Conservation (phyloP, 2,888 invertebrate species). For the Dryocosmus kuriphilus region DNA sequence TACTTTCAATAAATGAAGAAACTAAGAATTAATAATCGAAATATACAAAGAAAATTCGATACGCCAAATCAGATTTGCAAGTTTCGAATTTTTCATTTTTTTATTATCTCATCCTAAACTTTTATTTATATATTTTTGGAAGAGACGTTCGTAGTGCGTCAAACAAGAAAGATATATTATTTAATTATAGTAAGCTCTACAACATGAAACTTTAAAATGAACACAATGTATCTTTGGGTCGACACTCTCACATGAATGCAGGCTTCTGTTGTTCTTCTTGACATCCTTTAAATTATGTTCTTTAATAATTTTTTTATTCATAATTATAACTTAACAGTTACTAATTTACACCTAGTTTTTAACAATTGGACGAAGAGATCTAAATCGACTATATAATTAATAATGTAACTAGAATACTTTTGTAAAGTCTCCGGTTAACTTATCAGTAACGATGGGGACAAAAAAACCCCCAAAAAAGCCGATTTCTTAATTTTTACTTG, state of each 20-base stretch:
- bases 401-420: constrained; percentile 21
- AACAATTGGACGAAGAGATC: constrained; percentile 38
- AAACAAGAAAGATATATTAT: constrained; percentile 15
- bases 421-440: constrained; percentile 18
- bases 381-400: constrained; percentile 33
- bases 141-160: background rate
- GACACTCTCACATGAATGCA: constrained; percentile 29
- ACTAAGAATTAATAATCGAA: constrained; percentile 7
- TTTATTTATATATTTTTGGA: background rate
- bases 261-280: constrained; percentile 19
- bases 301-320: background rate
- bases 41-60: constrained; percentile 1
- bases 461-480: background rate
- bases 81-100: background rate
- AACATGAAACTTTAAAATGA: constrained; percentile 56
- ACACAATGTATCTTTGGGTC: constrained; percentile 57
- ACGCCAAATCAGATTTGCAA: background rate
- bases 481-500: background rate
- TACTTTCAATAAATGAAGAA: constrained; percentile 8
- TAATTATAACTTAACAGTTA: constrained; percentile 23
- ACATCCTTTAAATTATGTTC: background rate
- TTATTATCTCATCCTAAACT: background rate
- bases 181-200: constrained; percentile 57
- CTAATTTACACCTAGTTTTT: constrained; percentile 14
- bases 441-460: background rate